Conservation (phyloP, 2,113 vertebrate species). For the Prunella fulvescens region DNA sequence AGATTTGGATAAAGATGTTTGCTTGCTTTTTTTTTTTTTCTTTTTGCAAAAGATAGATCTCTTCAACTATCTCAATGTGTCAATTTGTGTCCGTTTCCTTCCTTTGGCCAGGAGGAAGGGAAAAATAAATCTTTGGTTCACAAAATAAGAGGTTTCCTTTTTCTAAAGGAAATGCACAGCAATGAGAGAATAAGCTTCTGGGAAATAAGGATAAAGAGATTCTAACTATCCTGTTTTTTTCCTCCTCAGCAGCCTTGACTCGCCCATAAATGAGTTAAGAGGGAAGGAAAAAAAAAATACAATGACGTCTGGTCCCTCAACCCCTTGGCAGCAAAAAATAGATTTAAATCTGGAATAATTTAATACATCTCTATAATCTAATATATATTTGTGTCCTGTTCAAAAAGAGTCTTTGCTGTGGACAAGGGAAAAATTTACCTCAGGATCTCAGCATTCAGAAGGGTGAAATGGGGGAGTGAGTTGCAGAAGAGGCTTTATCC, state of each 20-base stretch:
- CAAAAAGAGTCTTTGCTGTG: conserved; percentile 68
- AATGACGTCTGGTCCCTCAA: conserved; percentile 80
- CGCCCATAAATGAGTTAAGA: conserved; percentile 82
- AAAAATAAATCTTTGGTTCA: conserved; percentile 84
- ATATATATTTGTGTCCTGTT: conserved; percentile 77
- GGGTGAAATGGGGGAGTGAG: conserved; percentile 32
- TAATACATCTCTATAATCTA: conserved; percentile 81
- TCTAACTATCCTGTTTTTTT: conserved; percentile 75
- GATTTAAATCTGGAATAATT: conserved; percentile 81
- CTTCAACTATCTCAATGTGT: conserved; percentile 61
- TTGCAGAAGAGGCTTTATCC: conserved; percentile 39
- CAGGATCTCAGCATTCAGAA: conserved; percentile 65
- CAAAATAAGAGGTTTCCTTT: conserved; percentile 81
- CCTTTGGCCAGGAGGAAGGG: conserved; percentile 63
- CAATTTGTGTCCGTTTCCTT: conserved; percentile 69
- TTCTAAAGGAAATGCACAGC: conserved; percentile 76
- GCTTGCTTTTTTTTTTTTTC: background rate
- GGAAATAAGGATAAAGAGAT: conserved; percentile 39
- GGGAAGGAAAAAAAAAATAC: conserved; percentile 61
- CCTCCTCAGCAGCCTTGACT: conserved; percentile 80
- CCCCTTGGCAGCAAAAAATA: conserved; percentile 79
- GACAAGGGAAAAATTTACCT: conserved; percentile 52
- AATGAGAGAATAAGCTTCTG: conserved; percentile 67
- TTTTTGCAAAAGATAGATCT: conserved; percentile 54
- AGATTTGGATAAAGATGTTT: conserved; percentile 65